Evolutionary conservation across 2,888 invertebrate genomes (phyloP).

Genomic region (Troides oblongomaculatus): DNA sequence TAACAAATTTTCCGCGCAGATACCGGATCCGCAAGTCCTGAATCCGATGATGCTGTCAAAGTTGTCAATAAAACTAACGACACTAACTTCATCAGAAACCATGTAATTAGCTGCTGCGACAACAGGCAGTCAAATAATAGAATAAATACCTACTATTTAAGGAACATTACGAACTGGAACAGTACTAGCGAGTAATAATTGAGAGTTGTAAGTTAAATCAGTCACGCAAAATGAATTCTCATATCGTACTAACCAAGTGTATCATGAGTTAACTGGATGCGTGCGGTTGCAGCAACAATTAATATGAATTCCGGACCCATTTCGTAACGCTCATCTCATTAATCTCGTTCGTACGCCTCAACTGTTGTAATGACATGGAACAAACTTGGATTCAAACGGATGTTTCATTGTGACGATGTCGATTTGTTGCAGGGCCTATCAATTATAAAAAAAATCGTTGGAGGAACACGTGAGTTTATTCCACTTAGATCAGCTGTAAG

Average conservation of each 20-base stretch:
- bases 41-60: no score
- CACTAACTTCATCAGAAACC: no score
- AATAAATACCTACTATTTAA: not conserved
- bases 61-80: no score
- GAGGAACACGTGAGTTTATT: no score
- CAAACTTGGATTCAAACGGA: conserved; percentile 11
- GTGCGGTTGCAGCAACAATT: conserved; percentile 30
- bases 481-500: no score
- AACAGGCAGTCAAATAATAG: no score
- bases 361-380: conserved; percentile 20
- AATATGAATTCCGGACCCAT: conserved; percentile 28
- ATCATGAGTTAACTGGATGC: conserved; percentile 26
- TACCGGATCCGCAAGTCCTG: no score
- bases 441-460: no score
- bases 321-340: conserved; percentile 30
- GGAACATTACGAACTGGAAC: conserved; percentile 1
- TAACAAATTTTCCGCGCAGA: no score
- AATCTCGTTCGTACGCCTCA: conserved; percentile 20
- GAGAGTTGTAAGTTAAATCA: conserved; percentile 26
- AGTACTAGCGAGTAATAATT: conserved; percentile 14
- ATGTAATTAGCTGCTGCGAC: no score
- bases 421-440: not conserved
- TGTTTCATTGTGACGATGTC: conserved; percentile 19
- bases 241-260: conserved; percentile 27
- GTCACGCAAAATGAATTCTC: conserved; percentile 27